Evolutionary conservation across 1,140 invertebrate species (phyloP), one percentile per base, ranked within the genome.

Genomic region (Hyles vespertilio): DNA sequence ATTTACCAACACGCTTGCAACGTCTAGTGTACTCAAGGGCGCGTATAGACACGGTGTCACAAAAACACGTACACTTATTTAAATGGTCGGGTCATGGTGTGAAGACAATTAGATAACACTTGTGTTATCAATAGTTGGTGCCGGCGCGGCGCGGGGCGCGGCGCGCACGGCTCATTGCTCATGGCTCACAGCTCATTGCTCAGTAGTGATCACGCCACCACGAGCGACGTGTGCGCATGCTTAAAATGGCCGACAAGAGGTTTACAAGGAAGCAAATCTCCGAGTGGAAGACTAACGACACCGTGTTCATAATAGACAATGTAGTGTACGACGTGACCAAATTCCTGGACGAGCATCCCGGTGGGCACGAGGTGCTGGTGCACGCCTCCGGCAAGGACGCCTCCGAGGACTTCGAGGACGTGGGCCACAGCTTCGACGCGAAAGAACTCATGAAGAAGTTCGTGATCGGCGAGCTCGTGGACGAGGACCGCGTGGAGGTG

Each of bases 351-450:
- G 91, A 92, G 92, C 96, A 97, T 89, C 96, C 96, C n/a, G 96
- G 96, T 32, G 96, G 96, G 40, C 95, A 96, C 83, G 95, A 97
- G 77, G 92, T 97, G 32, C 89, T 98, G 2, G 60, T 96, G 11
- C 95, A 97, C 73, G 93, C 94, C 65, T 92, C 90, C 2, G 94
- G 94, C 32, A 90, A 89, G 54, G 94, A 96, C 78, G 92, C 92
- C 1, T 94, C 94, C 33, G 95, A 96, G 74, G 90, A 92, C 52
- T 97, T 97, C 89, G 93, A 96, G 81, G 96, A 97, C 89, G 95
- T 97, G 55, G 96, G 96, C 2, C 96, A 98, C 87, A 96, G 95
- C 8, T 85, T 90, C 40, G 96, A 97, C 89, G 96, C 96, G 4
- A 89, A 94, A 59, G 93, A 94, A 55, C 84, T 96, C 60, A 95